These are phyloP conservation scores for Thaumatotibia leucotreta DNA, from an alignment of 1,140 invertebrate genomes.

Conservation along the genomic window DNA sequence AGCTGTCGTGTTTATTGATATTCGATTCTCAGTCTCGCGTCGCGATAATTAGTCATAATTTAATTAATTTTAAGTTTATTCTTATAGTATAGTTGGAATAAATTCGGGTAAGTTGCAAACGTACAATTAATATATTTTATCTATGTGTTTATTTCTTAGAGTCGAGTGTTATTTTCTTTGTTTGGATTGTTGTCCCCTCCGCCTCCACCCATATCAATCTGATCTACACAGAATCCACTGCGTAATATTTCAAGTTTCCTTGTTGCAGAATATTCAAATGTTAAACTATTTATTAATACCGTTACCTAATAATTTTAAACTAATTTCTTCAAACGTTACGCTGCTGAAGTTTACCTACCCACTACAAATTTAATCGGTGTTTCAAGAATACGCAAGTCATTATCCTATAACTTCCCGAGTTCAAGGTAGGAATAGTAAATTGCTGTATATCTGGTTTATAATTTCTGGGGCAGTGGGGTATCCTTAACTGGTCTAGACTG, in stretches of 20 bases:
- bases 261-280: neutral
- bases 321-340: too few relatives aligned
- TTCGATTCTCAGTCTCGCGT: neutral
- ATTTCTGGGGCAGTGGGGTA: neutral
- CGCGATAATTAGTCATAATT: slow-evolving; percentile 7
- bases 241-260: neutral
- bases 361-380: neutral
- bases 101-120: neutral
- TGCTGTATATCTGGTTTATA: neutral
- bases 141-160: neutral
- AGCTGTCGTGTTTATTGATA: neutral
- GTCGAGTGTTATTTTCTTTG: neutral
- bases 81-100: neutral
- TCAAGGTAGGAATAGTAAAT: neutral
- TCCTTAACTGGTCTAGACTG: neutral
- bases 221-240: neutral
- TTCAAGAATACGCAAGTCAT: neutral
- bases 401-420: neutral
- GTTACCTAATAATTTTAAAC: too few relatives aligned
- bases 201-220: neutral
- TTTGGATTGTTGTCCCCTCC: neutral
- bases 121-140: neutral
- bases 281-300: too few relatives aligned
- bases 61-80: neutral
- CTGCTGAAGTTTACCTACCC: neutral